Percentiles rank a stretch among this genome's conserved stretches.
These are phyloP conservation scores for Cichlasoma orientale DNA, from an alignment of 2,797 vertebrate species.

Conservation along the genomic window DNA sequence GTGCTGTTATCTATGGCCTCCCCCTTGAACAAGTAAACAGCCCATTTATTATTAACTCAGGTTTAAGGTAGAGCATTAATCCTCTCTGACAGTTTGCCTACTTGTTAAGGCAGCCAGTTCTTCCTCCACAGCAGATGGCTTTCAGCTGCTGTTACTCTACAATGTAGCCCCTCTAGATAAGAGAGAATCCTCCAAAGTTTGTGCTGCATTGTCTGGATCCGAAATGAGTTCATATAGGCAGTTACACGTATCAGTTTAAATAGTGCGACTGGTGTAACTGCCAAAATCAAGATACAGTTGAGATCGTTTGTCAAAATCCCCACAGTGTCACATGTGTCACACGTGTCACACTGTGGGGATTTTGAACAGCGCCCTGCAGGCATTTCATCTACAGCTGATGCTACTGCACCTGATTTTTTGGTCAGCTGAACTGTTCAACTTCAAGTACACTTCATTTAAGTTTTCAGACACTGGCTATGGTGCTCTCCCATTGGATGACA, in stretches of 20 bases:
- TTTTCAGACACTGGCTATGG: constrained; percentile 42
- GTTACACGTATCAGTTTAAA: constrained; percentile 35
- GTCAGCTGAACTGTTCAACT: constrained; percentile 32
- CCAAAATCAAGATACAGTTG: constrained; percentile 21
- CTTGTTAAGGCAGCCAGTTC: constrained; percentile 85
- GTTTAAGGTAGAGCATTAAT: constrained; percentile 89
- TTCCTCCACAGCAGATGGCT: constrained; percentile 82
- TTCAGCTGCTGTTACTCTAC: constrained; percentile 75
- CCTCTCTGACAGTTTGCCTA: constrained; percentile 86
- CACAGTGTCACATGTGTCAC: background rate
- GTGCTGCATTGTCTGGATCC: constrained; percentile 53
- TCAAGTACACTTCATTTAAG: constrained; percentile 35
- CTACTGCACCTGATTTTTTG: constrained; percentile 19
- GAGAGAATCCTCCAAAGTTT: constrained; percentile 52
- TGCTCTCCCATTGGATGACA: constrained; percentile 52
- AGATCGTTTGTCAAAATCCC: constrained; percentile 9
- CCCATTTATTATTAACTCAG: constrained; percentile 91
- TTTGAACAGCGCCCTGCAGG: constrained; percentile 2
- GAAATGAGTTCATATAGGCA: constrained; percentile 47
- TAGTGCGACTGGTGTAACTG: constrained; percentile 21
- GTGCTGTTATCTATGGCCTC: constrained; percentile 86
- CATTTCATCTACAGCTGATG: constrained; percentile 24
- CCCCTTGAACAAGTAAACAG: constrained; percentile 88
- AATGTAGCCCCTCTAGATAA: constrained; percentile 55
- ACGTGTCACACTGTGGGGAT: constrained; percentile 11